Percentiles rank a stretch among this genome's conserved stretches.
Conservation (phyloP, 2,797 vertebrate species). For the Catharus ustulatus region DNA sequence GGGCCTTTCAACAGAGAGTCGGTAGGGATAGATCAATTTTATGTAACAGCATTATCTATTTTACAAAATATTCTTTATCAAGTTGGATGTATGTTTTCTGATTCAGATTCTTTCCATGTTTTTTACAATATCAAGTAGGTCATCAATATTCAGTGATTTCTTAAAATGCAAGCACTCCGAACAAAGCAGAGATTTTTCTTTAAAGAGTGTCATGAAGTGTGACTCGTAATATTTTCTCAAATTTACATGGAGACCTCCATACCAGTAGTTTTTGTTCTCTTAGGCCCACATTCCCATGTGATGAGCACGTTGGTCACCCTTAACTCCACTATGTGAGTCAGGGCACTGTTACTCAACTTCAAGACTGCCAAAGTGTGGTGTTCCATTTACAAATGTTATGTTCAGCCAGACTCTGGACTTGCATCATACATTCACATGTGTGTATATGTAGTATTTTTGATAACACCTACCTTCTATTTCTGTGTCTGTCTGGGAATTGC, state of each 20-base stretch:
- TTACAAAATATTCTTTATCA: not conserved
- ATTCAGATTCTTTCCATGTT: not conserved
- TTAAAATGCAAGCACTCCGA: not conserved
- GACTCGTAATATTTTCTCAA: not conserved
- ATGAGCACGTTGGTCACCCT: not conserved
- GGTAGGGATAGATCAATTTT: not conserved
- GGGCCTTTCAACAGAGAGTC: not conserved
- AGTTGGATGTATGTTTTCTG: not conserved
- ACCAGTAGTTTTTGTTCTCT: not conserved
- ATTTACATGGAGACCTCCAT: not conserved
- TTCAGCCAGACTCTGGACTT: not conserved
- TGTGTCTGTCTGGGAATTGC: constrained; percentile 67
- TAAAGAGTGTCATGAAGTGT: not conserved
- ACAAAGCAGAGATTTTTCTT: not conserved
- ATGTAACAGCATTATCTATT: not conserved
- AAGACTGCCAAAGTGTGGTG: not conserved
- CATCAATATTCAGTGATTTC: not conserved
- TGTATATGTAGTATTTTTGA: not conserved
- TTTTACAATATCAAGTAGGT: not conserved
- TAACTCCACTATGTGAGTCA: not conserved
- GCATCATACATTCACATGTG: not conserved
- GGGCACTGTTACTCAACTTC: not conserved
- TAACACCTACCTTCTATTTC: constrained; percentile 84
- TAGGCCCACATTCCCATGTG: not conserved
- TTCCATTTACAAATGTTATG: not conserved